phyloP scores from a whole-genome alignment of 2,888 invertebrate species.

The Eilema griseolum region DNA sequence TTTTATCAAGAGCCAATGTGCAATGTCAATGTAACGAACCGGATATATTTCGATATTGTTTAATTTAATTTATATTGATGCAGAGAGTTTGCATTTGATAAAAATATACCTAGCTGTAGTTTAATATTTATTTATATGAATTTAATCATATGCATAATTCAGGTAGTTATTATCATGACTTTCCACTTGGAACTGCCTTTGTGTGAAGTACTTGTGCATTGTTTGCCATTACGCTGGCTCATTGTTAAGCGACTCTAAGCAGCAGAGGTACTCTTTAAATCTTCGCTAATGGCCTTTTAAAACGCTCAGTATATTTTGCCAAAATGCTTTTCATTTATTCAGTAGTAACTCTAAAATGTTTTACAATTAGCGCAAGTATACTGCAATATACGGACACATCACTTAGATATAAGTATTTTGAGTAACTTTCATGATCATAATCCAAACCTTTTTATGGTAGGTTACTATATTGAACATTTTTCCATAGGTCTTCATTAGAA shows the following conservation, averaged over 20 bases:
- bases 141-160: conserved; percentile 31
- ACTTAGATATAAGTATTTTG: conserved; percentile 2
- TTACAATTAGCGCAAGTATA: conserved; percentile 61
- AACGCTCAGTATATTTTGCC: conserved; percentile 74
- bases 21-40: neutral
- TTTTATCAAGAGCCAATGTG: neutral
- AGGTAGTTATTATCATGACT: conserved; percentile 52
- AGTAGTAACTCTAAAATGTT: conserved; percentile 68
- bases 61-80: too few species aligned
- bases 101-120: neutral
- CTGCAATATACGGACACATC: conserved; percentile 38
- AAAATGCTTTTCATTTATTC: conserved; percentile 66
- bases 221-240: conserved; percentile 71
- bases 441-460: neutral
- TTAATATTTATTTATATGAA: neutral
- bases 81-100: neutral
- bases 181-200: conserved; percentile 59
- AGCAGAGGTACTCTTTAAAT: conserved; percentile 77
- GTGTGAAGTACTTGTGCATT: conserved; percentile 64
- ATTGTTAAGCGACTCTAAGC: conserved; percentile 78
- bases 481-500: neutral
- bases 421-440: neutral
- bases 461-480: neutral
- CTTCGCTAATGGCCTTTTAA: conserved; percentile 81
- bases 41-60: neutral